A percentile compares a stretch with the other conserved stretches of the same genome.
Conservation (phyloP, 2,113 vertebrate genomes). For the Colinus virginianus region DNA sequence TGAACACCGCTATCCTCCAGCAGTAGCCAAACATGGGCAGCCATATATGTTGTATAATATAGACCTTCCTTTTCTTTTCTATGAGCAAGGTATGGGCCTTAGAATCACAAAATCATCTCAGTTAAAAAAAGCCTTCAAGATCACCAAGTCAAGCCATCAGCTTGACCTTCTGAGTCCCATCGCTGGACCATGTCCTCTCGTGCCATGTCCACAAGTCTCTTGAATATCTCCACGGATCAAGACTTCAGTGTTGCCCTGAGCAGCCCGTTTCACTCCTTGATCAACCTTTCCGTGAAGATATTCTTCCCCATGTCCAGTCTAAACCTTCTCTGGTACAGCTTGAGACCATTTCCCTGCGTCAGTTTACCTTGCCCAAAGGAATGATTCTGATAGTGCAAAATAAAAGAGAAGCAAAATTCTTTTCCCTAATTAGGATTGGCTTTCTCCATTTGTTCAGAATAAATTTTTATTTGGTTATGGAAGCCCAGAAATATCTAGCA, state of each 20-base stretch:
- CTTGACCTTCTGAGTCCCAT: neutral
- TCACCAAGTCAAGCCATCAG: neutral
- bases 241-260: neutral
- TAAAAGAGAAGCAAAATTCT: neutral
- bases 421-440: neutral
- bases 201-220: neutral
- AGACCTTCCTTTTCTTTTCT: neutral
- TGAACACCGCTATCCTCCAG: neutral
- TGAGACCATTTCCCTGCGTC: neutral
- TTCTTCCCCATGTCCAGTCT: neutral
- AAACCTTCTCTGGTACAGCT: neutral
- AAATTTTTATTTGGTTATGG: neutral
- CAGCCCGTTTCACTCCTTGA: neutral
- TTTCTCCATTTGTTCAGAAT: neutral
- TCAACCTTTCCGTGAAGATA: neutral
- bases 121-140: neutral
- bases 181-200: neutral
- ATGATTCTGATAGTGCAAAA: neutral
- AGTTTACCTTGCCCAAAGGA: rapidly evolving
- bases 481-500: neutral
- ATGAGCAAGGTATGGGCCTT: neutral
- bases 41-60: neutral
- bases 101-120: neutral
- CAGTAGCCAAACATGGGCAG: neutral
- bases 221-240: neutral